Evolutionary conservation across 2,113 vertebrate species (phyloP), one percentile per base, ranked within the genome.

Genomic region (Myrmecophaga tridactyla): DNA sequence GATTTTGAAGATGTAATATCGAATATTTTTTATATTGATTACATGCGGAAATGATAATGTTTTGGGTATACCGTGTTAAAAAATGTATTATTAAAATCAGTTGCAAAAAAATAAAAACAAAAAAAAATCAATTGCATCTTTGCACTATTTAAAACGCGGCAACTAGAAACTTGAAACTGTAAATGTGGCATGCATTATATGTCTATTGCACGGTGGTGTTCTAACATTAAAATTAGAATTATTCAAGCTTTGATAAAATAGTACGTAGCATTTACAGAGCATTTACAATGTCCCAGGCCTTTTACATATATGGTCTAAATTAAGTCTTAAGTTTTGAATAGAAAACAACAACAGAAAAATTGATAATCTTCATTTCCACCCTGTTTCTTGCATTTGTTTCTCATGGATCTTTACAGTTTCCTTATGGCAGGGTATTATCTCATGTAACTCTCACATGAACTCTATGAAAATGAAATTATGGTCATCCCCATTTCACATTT

Each of bases 301-400:
- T 88, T 94, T 48, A 41, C 6, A 11, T 62, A 20, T 62, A 58
- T 27, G 15, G 39, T 92, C 41, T 48, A n/a, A 58, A 82, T 95
- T 97, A 43, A 58, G 84, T 56, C 83, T 34, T 39, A 86, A 70
- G 46, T 88, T 95, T 95, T 90, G 58, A 95, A 89, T 58, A 51
- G 89, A 73, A 65, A 92, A 76, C 76, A 14, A 6, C 29, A 17
- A 85, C 77, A 73, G 12, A 41, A 70, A 89, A 77, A 17, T 62
- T 21, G 13, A 51, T 92, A 69, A 20, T 11, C 25, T n/a, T 73
- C 31, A 46, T 70, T 75, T 23, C 34, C 7, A 72, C 3, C 18
- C 18, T 73, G 3, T 53, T 94, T 89, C 29, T 75, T 18, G 43
- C 11, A 23, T 17, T 87, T 15, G 56, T 31, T 76, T 87, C 34